These are phyloP conservation scores for Tadarida brasiliensis DNA, from an alignment of 2,797 vertebrate species.

Conservation along the genomic window DNA sequence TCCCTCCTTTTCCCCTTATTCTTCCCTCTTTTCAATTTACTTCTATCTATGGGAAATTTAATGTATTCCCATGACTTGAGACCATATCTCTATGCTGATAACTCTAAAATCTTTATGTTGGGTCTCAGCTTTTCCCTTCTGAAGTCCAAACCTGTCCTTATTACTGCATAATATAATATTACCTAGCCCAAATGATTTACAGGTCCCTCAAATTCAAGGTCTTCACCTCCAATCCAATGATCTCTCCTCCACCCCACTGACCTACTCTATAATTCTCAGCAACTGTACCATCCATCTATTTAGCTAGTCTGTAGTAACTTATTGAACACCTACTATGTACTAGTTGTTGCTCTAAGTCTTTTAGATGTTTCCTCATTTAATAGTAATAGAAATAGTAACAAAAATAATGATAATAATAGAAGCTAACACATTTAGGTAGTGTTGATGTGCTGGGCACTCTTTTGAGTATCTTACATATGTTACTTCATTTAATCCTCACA, in stretches of 20 bases:
- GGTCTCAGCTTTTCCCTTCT: neutral
- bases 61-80: slow-evolving; percentile 5
- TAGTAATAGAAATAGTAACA: slow-evolving; percentile 30
- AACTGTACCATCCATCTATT: neutral
- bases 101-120: slow-evolving; percentile 15
- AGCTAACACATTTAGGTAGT: neutral
- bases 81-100: slow-evolving; percentile 19
- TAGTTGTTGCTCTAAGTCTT: slow-evolving; percentile 9
- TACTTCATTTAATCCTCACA: slow-evolving; percentile 43
- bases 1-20: neutral
- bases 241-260: neutral
- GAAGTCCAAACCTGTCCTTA: neutral
- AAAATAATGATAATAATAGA: slow-evolving; percentile 36
- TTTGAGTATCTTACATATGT: neutral
- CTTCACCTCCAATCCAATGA: neutral
- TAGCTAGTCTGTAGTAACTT: neutral
- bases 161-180: slow-evolving; percentile 1
- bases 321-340: neutral
- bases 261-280: neutral
- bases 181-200: neutral
- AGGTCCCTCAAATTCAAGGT: neutral
- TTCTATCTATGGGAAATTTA: neutral
- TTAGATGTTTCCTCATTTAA: slow-evolving; percentile 27
- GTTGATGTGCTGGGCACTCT: neutral
- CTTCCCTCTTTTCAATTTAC: neutral